Base-by-base conservation (phyloP, 2,797 vertebrate genomes). In the Neostethus bicornis region DNA sequence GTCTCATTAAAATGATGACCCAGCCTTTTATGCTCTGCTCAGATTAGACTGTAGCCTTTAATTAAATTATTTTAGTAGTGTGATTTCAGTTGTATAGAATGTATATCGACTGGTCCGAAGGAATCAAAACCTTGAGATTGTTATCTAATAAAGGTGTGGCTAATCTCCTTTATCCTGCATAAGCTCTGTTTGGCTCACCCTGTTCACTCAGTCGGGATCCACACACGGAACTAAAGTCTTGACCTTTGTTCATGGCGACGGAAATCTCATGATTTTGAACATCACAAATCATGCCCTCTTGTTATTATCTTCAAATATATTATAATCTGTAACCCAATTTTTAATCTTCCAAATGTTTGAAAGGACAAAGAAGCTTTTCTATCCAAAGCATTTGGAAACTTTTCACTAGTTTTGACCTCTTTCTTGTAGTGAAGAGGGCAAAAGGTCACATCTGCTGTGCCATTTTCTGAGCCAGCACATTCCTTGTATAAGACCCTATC, bases 361-460 rank as follows among this genome's bases (percentile, higher is more conserved):
- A 17, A 5, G 20, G 5, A 20, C 61, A 29, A 47, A 53, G 61
- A 24, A 39, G 37, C 35, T 54, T 61, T 64, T 42, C 60, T 32
- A 61, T 62, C 37, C 52, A 26, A 24, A 21, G 32, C 44, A 77
- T 79, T 71, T 17, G 55, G 48, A 50, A 67, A 70, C 43, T 77
- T n/a, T 62, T 75, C 43, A 76, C 77, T 66, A 50, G 56, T 72
- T 47, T 80, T 86, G 77, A 66, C 68, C 44, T 90, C 68, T 92
- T 80, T 85, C 55, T 77, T 75, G 17, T 83, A 92, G 91, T 60
- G 51, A 86, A 87, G 75, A 81, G 83, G 69, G 63, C 72, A 71
- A 87, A 87, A 73, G 82, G 75, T 85, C 84, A 83, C 63, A 85
- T 89, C 79, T 92, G 91, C 90, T 92, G 90, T 87, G 83, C 83